Conservation (phyloP, 2,888 invertebrate species). For the Saturnia japonica region DNA sequence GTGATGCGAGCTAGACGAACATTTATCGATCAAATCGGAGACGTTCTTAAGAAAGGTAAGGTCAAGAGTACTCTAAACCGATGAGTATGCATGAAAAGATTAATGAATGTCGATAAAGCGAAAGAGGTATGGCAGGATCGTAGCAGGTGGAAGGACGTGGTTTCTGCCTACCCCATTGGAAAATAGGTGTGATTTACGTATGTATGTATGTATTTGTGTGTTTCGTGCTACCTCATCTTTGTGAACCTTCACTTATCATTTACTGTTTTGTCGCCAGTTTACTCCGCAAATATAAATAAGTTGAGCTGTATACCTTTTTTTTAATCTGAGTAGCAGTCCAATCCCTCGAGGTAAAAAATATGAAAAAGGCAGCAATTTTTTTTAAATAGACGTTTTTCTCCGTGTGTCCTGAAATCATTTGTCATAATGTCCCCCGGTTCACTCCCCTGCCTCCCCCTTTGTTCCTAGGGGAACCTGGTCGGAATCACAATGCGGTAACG, state of each 20-base stretch:
- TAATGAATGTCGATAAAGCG: too few relatives aligned
- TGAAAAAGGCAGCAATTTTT: not conserved
- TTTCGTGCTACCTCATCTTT: not conserved
- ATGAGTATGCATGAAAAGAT: too few relatives aligned
- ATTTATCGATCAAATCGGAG: too few relatives aligned
- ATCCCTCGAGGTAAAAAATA: not conserved
- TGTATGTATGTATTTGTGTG: too few relatives aligned
- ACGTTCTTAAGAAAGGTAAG: too few relatives aligned
- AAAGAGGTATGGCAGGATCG: too few relatives aligned
- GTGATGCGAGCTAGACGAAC: too few relatives aligned
- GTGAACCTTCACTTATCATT: not conserved
- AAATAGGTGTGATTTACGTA: too few relatives aligned
- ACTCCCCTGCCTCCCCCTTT: not conserved
- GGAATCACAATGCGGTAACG: conserved; percentile 13
- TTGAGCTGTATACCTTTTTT: not conserved
- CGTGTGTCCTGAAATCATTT: not conserved
- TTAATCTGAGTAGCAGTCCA: not conserved
- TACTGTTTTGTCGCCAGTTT: not conserved
- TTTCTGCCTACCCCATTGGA: too few relatives aligned
- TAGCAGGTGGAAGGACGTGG: too few relatives aligned
- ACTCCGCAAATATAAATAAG: not conserved
- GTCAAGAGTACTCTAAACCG: too few relatives aligned
- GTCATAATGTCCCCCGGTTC: not conserved
- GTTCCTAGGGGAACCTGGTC: not conserved
- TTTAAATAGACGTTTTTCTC: not conserved